Conservation (phyloP, 2,797 vertebrate species). For the Phalanger gymnotis region DNA sequence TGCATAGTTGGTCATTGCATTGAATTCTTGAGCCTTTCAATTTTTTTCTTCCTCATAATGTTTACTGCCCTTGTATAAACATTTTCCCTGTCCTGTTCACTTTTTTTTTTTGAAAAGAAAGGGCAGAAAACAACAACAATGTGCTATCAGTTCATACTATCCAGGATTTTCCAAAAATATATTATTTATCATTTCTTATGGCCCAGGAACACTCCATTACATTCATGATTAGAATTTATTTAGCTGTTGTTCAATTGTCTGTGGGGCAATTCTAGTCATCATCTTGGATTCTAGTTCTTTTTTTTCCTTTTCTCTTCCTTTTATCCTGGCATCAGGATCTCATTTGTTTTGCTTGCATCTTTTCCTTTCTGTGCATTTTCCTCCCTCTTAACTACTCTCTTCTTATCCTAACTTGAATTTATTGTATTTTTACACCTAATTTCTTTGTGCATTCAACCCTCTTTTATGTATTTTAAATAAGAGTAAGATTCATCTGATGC, state of each 20-base stretch:
- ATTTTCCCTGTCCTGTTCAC: neutral
- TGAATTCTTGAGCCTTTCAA: neutral
- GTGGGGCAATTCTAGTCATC: neutral
- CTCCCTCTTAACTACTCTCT: neutral
- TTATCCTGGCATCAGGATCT: neutral
- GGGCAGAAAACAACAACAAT: too few species aligned
- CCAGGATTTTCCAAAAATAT: neutral
- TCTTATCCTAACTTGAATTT: neutral
- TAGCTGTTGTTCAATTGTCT: neutral
- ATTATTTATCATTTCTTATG: neutral
- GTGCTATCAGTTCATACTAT: neutral
- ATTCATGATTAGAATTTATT: neutral
- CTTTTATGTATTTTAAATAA: neutral
- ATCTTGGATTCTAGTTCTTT: neutral
- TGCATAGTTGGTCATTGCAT: neutral
- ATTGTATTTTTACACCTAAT: neutral
- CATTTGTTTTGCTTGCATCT: neutral
- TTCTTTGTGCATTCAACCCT: neutral
- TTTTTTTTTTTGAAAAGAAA: neutral
- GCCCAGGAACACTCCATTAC: neutral
- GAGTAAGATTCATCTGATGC: neutral
- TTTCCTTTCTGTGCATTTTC: neutral
- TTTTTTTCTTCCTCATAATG: neutral
- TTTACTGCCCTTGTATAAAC: neutral
- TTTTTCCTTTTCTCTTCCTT: neutral